Conservation (phyloP, 2,888 invertebrate genomes). For the Ormyrus thymus region DNA sequence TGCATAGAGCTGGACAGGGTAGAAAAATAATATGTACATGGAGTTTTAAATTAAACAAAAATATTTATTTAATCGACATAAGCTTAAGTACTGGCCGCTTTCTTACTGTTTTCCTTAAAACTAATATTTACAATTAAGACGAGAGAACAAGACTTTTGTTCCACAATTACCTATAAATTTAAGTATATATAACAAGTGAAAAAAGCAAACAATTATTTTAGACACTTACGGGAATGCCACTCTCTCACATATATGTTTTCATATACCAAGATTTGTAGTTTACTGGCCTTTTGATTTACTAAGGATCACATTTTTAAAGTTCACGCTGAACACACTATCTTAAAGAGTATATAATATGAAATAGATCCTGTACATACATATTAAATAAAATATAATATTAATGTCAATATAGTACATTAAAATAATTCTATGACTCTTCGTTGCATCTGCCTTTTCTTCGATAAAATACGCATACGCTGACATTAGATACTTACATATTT, state of each 20-base stretch:
- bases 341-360: constrained; percentile 50
- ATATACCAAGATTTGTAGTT: constrained; percentile 50
- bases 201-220: constrained; percentile 47
- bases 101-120: constrained; percentile 58
- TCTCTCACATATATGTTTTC: constrained; percentile 34
- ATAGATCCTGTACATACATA: constrained; percentile 58
- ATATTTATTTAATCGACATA: constrained; percentile 61
- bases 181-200: constrained; percentile 51
- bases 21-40: constrained; percentile 19
- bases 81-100: constrained; percentile 69
- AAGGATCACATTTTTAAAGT: constrained; percentile 58
- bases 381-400: constrained; percentile 59
- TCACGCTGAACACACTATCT: constrained; percentile 48
- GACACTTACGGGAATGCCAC: constrained; percentile 39
- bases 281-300: constrained; percentile 59
- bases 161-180: constrained; percentile 47
- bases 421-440: constrained; percentile 57
- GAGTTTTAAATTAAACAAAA: constrained; percentile 59
- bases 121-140: constrained; percentile 61
- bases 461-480: constrained; percentile 53
- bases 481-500: constrained; percentile 57
- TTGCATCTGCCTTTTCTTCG: constrained; percentile 50
- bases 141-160: constrained; percentile 54
- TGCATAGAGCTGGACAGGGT: not conserved
- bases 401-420: constrained; percentile 63